These are phyloP conservation scores for Catostomus latipinnis DNA, from an alignment of 2,797 vertebrate genomes.

Conservation along the genomic window DNA sequence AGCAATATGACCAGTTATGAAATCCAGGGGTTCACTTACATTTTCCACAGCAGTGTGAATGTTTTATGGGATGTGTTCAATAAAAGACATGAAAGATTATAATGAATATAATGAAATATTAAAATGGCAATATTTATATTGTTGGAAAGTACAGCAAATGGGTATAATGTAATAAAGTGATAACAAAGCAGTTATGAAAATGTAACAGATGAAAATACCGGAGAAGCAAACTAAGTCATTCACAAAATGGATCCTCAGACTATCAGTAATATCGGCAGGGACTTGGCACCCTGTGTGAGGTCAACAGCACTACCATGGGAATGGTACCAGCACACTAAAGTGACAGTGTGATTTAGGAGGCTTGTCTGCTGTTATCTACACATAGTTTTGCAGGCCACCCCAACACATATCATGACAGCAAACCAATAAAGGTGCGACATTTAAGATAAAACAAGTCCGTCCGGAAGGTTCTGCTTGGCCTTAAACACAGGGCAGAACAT, in stretches of 20 bases:
- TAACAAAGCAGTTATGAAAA: background rate
- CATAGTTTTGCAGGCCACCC: slow-evolving; percentile 51
- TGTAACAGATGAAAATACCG: background rate
- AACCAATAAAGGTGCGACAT: slow-evolving; percentile 38
- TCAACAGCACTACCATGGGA: slow-evolving; percentile 66
- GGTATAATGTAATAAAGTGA: background rate
- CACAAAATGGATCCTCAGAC: slow-evolving; percentile 1
- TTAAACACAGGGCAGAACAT: background rate
- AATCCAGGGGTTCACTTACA: too few species aligned
- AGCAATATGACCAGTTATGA: too few species aligned
- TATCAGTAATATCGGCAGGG: slow-evolving; percentile 38
- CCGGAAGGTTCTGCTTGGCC: background rate
- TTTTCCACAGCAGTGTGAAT: too few species aligned
- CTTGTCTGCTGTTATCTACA: slow-evolving; percentile 71
- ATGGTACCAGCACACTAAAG: slow-evolving; percentile 65
- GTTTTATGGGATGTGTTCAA: too few species aligned
- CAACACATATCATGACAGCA: slow-evolving; percentile 41
- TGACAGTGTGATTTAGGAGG: slow-evolving; percentile 76
- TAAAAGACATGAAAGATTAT: too few species aligned
- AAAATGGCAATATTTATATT: too few species aligned
- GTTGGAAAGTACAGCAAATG: too few species aligned
- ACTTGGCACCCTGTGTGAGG: slow-evolving; percentile 55
- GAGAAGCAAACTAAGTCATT: background rate
- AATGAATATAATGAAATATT: too few species aligned
- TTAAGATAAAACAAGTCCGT: slow-evolving; percentile 29